Evolutionary conservation across 2,888 invertebrate genomes (phyloP).

Genomic region (Sinelater perroti): DNA sequence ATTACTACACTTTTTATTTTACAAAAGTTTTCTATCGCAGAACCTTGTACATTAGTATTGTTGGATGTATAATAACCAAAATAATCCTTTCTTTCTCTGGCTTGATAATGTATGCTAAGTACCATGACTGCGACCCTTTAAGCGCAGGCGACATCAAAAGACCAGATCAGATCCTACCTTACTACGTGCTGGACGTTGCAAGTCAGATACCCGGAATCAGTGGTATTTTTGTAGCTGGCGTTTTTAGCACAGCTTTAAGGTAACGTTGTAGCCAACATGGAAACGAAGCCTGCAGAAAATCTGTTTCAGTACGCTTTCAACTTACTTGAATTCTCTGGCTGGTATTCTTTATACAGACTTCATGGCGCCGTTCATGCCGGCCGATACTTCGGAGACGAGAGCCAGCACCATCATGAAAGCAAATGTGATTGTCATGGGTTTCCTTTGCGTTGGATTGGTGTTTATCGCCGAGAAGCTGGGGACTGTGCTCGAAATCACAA

Average conservation of each 20-base stretch:
- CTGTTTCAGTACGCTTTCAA: conserved; percentile 66
- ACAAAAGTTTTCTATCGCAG: conserved; percentile 15
- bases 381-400: conserved; percentile 61
- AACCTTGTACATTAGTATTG: conserved; percentile 24
- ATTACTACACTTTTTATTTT: not conserved
- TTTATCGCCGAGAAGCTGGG: conserved; percentile 71
- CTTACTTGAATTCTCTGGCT: conserved; percentile 68
- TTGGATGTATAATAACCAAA: conserved; percentile 36
- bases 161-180: conserved; percentile 68
- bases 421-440: conserved; percentile 63
- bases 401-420: conserved; percentile 70
- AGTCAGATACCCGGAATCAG: conserved; percentile 72
- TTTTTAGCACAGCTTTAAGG: conserved; percentile 76
- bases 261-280: conserved; percentile 40
- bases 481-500: conserved; percentile 70
- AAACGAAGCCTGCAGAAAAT: not conserved
- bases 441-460: conserved; percentile 77
- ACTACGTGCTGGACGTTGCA: conserved; percentile 74
- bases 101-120: conserved; percentile 69
- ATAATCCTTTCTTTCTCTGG: conserved; percentile 32
- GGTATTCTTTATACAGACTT: conserved; percentile 71
- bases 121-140: conserved; percentile 71
- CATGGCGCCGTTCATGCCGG: conserved; percentile 64
- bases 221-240: conserved; percentile 76
- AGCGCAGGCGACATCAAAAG: conserved; percentile 64